A percentile compares a stretch with the other conserved stretches of the same genome.
Evolutionary conservation across 2,888 invertebrate genomes (phyloP).

Genomic region (Steromphala cineraria): DNA sequence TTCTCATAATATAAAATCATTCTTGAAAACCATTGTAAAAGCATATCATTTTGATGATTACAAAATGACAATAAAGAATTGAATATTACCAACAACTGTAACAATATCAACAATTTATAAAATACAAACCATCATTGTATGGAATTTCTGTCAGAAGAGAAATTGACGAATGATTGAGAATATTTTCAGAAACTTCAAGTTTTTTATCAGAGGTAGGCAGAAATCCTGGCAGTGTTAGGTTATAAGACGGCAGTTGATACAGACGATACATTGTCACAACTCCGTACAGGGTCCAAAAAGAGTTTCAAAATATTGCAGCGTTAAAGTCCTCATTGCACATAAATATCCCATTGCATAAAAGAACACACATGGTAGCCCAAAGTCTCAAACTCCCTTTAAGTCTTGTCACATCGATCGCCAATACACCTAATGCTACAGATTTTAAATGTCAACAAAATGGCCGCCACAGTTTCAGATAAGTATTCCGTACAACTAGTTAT

Average conservation of each 20-base stretch:
- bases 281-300: not conserved
- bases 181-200: not conserved
- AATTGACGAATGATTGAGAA: not conserved
- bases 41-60: too few species aligned
- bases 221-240: slow-evolving; percentile 21
- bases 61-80: too few species aligned
- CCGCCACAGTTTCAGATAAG: not conserved
- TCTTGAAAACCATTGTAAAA: too few species aligned
- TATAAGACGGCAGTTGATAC: slow-evolving; percentile 8
- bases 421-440: not conserved
- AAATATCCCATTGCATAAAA: not conserved
- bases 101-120: too few species aligned
- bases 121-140: not conserved
- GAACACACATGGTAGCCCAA: not conserved
- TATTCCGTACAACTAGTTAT: not conserved
- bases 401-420: not conserved
- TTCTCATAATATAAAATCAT: too few species aligned
- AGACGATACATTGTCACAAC: slow-evolving; percentile 16
- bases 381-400: not conserved
- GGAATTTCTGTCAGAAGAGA: slow-evolving; percentile 3
- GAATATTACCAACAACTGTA: too few species aligned
- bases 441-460: slow-evolving; percentile 14
- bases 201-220: not conserved
- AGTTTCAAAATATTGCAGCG: too few species aligned
- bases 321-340: not conserved